Percentiles rank a stretch among this genome's conserved stretches.
Evolutionary conservation across 2,113 vertebrate species (phyloP).

Genomic region (Planiliza haematocheilus): DNA sequence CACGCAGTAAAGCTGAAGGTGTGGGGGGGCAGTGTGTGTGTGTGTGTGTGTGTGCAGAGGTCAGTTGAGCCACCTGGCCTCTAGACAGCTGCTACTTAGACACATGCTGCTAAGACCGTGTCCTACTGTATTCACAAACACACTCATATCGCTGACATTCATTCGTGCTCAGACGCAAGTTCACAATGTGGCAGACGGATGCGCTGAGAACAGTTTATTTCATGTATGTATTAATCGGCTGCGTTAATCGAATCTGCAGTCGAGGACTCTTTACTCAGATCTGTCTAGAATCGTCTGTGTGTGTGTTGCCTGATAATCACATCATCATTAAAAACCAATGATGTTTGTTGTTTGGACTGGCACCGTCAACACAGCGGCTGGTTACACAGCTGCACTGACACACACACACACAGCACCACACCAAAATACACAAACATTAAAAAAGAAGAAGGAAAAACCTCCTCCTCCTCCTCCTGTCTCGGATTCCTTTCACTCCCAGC

Average conservation of each 20-base stretch:
- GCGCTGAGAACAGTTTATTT: slow-evolving; percentile 29
- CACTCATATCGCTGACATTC: slow-evolving; percentile 30
- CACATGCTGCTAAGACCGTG: slow-evolving; percentile 63
- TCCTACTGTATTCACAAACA: slow-evolving; percentile 50
- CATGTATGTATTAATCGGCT: slow-evolving; percentile 55
- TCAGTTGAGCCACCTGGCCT: slow-evolving; percentile 73
- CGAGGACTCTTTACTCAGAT: slow-evolving; percentile 24
- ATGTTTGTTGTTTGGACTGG: slow-evolving; percentile 75
- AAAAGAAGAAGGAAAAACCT: slow-evolving; percentile 49
- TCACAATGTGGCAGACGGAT: slow-evolving; percentile 15
- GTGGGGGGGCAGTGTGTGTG: slow-evolving; percentile 42
- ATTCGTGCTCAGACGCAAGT: slow-evolving; percentile 41
- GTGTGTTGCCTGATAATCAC: slow-evolving; percentile 60
- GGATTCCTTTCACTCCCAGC: slow-evolving; percentile 49
- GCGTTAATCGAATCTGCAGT: slow-evolving; percentile 41
- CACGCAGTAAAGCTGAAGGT: slow-evolving; percentile 71
- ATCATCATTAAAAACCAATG: slow-evolving; percentile 75
- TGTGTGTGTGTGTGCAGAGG: slow-evolving; percentile 27
- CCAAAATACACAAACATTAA: slow-evolving; percentile 64
- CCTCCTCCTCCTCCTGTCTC: slow-evolving; percentile 39
- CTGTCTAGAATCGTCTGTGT: slow-evolving; percentile 22
- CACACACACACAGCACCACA: slow-evolving; percentile 51
- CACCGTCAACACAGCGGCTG: slow-evolving; percentile 63
- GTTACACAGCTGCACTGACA: slow-evolving; percentile 72
- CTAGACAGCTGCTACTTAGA: slow-evolving; percentile 73